Base-by-base conservation (phyloP, 2,888 invertebrate species). In the Rapana venosa region DNA sequence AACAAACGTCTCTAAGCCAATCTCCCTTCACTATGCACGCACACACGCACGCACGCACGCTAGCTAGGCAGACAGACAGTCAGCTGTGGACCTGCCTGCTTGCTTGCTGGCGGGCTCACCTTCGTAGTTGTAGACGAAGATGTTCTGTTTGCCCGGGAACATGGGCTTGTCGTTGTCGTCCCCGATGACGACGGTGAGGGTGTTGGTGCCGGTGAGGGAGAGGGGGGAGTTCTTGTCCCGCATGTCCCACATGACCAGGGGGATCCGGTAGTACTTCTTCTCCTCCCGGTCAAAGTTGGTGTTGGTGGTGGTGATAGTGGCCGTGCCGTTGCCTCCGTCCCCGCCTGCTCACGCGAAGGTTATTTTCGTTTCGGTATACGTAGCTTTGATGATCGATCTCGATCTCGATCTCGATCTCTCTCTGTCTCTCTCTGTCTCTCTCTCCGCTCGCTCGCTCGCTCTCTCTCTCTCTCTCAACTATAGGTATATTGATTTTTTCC, bases 151-250 rank as follows among this genome's bases (percentile, higher is more conserved):
- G 0, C 99, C 99, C 0, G 99, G 98, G 95, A 98, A 98, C 98
- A 99, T 99, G 96, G 98, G 98, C 96, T 99, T 99, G 96, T 99
- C 99, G 96, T 99, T 99, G 35, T 98, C 98, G 96, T 99, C 99
- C 47, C 99, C 99, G 94, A 99, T 99, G 88, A 99, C 98, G 47
- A 99, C 98, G 0, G 99, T 99, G 70, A 99, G 97, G 0, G 99
- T 99, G 95, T 98, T 98, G 17, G 99, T 99, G 92, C 99, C 99
- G 30, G 98, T 98, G 98, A 47, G 35, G 15, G 92, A 83, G 30
- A 17, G n/a, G 26, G 61, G 22, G 70, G 22, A 32, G 88, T 70
- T 30, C 11, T 90, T 90, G 93, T 98, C 98, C 77, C 99, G 99
- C 94, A 98, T 98, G 97, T 99, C 99, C 96, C 98, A 98, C 95